Evolutionary conservation across 2,888 invertebrate species (phyloP), one percentile per base, ranked within the genome.

Genomic region (Podotricha telesiphe): DNA sequence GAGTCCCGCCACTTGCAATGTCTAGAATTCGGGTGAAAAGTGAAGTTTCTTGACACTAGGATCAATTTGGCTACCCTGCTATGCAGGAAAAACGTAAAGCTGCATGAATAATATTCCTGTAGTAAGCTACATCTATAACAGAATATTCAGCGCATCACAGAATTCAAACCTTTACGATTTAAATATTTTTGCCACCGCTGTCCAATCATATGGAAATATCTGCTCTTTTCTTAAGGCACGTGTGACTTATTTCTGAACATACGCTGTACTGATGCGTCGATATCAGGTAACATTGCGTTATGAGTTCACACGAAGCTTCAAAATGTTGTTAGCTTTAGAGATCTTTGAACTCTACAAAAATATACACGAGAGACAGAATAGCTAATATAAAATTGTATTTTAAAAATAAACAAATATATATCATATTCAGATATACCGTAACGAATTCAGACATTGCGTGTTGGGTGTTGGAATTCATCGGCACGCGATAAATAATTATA

Each of bases 121-220:
- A 37, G 42, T 13, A 13, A 13, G 42, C 2, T 1, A 13, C 13
- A 17, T 6, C 17, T 5, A n/a, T 8, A 17, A 4, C 22, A 7
- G n/a, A 45, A 47, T 48, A 37, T 62, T 48, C 34, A 48, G 15
- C 62, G 34, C 63, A 22, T 42, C 17, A 20, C 15, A 56, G 15
- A 15, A 59, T 71, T 50, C 53, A 55, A 15, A 17, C 40, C 28
- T 37, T 66, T 22, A 22, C 20, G 34, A 59, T 59, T 67, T 22
- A 59, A 40, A 67, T 40, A 13, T 34, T 48, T 65, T 45, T 6
- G 28, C 45, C 45, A 59, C 59, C 59, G 45, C 22, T 59, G 47
- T 67, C 40, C 50, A 67, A 58, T 67, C 22, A 59, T 59, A 59
- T 48, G 62, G 37, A 62, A 62, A 50, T 62, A 20, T 66, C 20